phyloP scores from a whole-genome alignment of 1,140 invertebrate genomes.

The Amyelois transitella region DNA sequence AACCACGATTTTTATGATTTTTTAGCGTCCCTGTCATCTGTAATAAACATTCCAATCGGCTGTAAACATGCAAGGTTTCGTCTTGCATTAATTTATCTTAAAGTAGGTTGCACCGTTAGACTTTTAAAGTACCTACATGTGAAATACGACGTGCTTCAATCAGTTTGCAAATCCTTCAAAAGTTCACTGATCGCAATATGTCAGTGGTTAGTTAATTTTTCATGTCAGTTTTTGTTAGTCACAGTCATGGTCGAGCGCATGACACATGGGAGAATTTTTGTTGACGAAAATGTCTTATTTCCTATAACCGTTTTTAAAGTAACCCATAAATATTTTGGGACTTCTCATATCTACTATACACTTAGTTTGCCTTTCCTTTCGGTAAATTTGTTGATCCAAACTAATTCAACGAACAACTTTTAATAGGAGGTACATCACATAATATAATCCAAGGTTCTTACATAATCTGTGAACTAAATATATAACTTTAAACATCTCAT shows the following conservation, averaged over 20 bases:
- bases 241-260: neutral
- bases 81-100: neutral
- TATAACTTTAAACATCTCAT: neutral
- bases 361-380: no score
- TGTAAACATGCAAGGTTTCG: neutral
- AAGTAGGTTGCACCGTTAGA: neutral
- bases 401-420: no score
- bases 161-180: neutral
- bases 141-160: neutral
- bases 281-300: no score
- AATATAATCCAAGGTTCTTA: no score
- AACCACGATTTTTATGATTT: neutral
- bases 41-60: neutral
- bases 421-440: no score
- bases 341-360: no score
- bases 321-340: no score
- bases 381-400: no score
- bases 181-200: neutral
- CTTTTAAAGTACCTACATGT: neutral
- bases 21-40: neutral
- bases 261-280: neutral
- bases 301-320: no score
- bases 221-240: neutral
- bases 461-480: neutral
- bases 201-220: no score